Conservation (phyloP, 2,113 vertebrate genomes). For the Oreochromis spilurus region DNA sequence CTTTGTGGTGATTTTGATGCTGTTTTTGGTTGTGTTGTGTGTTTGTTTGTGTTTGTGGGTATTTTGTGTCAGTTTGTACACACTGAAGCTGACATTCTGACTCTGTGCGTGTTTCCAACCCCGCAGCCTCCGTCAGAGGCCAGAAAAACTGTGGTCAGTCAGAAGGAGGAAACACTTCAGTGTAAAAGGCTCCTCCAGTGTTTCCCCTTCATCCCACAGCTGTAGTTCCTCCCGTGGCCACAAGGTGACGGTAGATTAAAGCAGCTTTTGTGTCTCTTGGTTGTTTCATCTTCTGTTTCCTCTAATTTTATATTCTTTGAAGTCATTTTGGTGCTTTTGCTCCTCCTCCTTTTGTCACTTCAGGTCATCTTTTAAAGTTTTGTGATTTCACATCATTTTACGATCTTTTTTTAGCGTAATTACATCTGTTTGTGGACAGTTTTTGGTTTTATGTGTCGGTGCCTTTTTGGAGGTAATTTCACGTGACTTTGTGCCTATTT, state of each 20-base stretch:
- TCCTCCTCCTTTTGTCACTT: neutral
- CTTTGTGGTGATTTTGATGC: neutral
- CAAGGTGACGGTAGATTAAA: neutral
- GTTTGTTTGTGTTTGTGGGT: neutral
- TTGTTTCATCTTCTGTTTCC: neutral
- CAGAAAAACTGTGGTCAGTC: neutral
- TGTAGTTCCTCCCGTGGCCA: neutral
- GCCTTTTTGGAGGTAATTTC: neutral
- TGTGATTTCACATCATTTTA: neutral
- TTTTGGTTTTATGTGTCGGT: neutral
- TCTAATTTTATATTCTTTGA: neutral
- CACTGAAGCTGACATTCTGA: neutral
- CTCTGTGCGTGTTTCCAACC: neutral
- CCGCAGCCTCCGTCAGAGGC: neutral
- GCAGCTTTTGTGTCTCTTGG: neutral
- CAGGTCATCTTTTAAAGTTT: neutral
- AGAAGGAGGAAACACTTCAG: neutral
- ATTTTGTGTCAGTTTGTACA: neutral
- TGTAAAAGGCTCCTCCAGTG: neutral
- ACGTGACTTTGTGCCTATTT: neutral
- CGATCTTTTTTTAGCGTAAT: neutral
- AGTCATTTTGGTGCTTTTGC: neutral
- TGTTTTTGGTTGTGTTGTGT: neutral
- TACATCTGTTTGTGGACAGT: neutral
- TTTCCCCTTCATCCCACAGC: neutral